phyloP scores from a whole-genome alignment of 2,113 vertebrate genomes.

The Buteo buteo region DNA sequence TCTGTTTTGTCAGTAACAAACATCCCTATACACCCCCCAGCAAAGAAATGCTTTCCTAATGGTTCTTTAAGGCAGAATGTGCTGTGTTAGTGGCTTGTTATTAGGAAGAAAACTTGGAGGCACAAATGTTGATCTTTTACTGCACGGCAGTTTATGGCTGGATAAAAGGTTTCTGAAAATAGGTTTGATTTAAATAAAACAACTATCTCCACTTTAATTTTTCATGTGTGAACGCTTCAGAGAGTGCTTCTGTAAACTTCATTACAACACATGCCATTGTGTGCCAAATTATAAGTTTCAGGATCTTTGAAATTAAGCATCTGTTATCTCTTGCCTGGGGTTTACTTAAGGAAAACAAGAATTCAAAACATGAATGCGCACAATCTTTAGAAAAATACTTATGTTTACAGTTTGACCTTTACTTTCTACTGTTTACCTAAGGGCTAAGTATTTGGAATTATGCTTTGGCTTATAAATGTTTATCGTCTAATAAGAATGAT shows the following conservation, averaged over 20 bases:
- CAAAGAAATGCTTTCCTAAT: not conserved
- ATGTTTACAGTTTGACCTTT: constrained; percentile 63
- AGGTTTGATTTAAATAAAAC: constrained; percentile 50
- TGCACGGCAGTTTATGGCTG: constrained; percentile 31
- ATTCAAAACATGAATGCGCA: constrained; percentile 41
- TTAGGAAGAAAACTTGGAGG: not conserved
- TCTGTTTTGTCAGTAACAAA: not conserved
- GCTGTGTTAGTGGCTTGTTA: not conserved
- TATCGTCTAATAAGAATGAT: constrained; percentile 30
- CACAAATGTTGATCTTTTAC: constrained; percentile 18
- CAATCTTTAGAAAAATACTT: constrained; percentile 49
- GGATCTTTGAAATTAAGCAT: constrained; percentile 62
- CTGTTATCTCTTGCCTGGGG: constrained; percentile 67
- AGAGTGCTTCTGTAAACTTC: constrained; percentile 20
- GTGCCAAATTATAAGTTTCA: constrained; percentile 34
- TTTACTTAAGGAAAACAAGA: constrained; percentile 69
- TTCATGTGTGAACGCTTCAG: constrained; percentile 33
- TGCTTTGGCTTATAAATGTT: constrained; percentile 53
- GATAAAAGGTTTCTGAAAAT: constrained; percentile 49
- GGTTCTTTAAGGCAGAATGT: not conserved
- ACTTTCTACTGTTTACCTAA: constrained; percentile 49
- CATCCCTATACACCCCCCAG: not conserved
- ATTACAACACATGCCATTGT: constrained; percentile 4
- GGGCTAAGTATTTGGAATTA: constrained; percentile 40
- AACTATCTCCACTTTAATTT: constrained; percentile 46